Conservation (phyloP, 30 jellyfish, hydroid and myxozoan genomes). For the Catostylus mosaicus region DNA sequence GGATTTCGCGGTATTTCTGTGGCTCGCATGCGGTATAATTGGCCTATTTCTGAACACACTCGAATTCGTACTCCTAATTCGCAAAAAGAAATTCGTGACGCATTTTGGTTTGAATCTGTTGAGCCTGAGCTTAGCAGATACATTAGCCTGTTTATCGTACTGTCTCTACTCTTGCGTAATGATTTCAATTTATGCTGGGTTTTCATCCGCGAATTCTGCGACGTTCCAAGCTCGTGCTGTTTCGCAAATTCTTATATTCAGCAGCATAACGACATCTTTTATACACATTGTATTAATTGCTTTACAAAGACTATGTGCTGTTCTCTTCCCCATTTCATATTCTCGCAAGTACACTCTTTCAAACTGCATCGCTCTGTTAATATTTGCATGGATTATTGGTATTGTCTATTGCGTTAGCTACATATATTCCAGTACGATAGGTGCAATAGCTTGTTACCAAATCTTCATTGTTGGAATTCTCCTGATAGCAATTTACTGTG, state of each 20-base stretch:
- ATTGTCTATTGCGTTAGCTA: conserved; percentile 8
- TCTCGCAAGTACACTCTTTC: neutral
- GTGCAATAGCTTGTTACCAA: conserved; percentile 30
- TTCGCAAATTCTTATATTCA: conserved; percentile 3
- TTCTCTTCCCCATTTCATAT: conserved; percentile 13
- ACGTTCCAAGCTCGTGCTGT: neutral
- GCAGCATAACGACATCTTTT: conserved; percentile 3
- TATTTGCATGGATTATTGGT: conserved; percentile 17
- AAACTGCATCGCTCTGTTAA: neutral
- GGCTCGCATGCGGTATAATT: conserved; percentile 26
- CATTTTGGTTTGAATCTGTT: conserved; percentile 10
- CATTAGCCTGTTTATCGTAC: conserved; percentile 3
- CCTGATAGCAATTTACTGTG: conserved; percentile 9
- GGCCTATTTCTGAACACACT: conserved; percentile 4
- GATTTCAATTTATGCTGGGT: conserved; percentile 17
- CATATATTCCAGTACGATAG: neutral
- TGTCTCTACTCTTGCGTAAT: conserved; percentile 3
- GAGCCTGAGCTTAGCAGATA: conserved; percentile 31
- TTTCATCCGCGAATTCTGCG: neutral
- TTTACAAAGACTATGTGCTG: conserved; percentile 28
- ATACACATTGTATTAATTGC: conserved; percentile 30
- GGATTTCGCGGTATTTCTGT: conserved; percentile 20
- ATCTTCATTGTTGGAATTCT: conserved; percentile 20
- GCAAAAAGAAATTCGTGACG: conserved; percentile 18
- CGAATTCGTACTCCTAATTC: neutral